Evolutionary conservation across 2,797 vertebrate species (phyloP).

Genomic region (Galago senegalensis): DNA sequence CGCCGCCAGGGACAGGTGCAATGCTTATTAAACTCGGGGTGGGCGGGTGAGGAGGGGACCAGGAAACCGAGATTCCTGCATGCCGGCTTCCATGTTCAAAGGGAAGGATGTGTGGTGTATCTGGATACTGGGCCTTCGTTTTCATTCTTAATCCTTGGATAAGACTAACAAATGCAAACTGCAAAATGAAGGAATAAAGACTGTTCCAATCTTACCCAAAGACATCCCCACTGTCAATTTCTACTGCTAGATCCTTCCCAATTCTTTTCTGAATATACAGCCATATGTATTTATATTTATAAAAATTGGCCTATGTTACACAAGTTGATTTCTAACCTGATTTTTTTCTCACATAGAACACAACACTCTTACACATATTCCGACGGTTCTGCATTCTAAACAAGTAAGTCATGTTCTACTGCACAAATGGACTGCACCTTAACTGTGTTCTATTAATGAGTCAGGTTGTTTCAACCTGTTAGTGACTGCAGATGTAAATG

Average conservation of each 20-base stretch:
- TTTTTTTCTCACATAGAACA: not conserved
- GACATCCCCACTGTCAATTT: not conserved
- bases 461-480: not conserved
- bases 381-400: not conserved
- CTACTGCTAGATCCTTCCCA: not conserved
- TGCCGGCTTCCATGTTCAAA: not conserved
- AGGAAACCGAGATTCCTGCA: not conserved
- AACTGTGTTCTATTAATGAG: not conserved
- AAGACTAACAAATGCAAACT: not conserved
- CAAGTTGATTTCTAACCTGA: not conserved
- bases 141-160: not conserved
- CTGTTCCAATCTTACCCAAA: not conserved
- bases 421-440: not conserved
- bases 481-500: not conserved
- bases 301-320: not conserved
- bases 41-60: not conserved
- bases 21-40: not conserved
- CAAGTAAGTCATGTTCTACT: not conserved
- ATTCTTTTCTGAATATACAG: slow-evolving; percentile 19
- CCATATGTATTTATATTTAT: not conserved
- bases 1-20: not conserved
- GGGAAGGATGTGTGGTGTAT: rapidly evolving
- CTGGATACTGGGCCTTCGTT: not conserved
- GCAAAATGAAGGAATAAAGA: not conserved
- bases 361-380: not conserved